These are phyloP conservation scores for Pseudochromis fuscus DNA, from an alignment of 2,797 vertebrate genomes.

Conservation along the genomic window DNA sequence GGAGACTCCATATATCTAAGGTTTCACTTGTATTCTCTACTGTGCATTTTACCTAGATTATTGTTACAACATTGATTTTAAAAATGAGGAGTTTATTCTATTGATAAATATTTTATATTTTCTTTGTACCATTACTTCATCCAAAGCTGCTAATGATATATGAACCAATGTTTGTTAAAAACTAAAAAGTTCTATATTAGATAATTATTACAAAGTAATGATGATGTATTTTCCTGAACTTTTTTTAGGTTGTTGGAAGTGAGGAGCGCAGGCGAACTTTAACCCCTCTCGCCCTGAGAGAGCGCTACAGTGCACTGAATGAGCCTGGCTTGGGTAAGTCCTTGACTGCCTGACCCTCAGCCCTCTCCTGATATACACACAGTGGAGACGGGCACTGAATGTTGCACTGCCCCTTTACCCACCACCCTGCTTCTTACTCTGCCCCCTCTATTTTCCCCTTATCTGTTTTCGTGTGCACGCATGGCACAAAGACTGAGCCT, in stretches of 20 bases:
- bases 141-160: neutral
- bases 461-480: slow-evolving; percentile 75
- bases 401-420: slow-evolving; percentile 76
- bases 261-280: slow-evolving; percentile 93
- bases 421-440: slow-evolving; percentile 73
- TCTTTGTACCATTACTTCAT: neutral
- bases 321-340: slow-evolving; percentile 91
- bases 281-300: slow-evolving; percentile 92
- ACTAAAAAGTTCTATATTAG: neutral
- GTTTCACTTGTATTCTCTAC: neutral
- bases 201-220: neutral
- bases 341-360: slow-evolving; percentile 42
- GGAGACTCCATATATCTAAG: neutral
- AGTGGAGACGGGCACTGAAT: slow-evolving; percentile 76
- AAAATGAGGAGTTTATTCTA: neutral
- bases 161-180: neutral
- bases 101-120: neutral
- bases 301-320: slow-evolving; percentile 92
- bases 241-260: slow-evolving; percentile 85
- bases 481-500: slow-evolving; percentile 84
- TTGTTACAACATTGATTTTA: neutral
- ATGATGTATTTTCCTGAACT: neutral
- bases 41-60: neutral
- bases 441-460: slow-evolving; percentile 55
- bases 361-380: slow-evolving; percentile 57